A percentile compares a stretch with the other conserved stretches of the same genome.
phyloP scores from a whole-genome alignment of 2,888 invertebrate genomes.

The Hylaea fasciaria region DNA sequence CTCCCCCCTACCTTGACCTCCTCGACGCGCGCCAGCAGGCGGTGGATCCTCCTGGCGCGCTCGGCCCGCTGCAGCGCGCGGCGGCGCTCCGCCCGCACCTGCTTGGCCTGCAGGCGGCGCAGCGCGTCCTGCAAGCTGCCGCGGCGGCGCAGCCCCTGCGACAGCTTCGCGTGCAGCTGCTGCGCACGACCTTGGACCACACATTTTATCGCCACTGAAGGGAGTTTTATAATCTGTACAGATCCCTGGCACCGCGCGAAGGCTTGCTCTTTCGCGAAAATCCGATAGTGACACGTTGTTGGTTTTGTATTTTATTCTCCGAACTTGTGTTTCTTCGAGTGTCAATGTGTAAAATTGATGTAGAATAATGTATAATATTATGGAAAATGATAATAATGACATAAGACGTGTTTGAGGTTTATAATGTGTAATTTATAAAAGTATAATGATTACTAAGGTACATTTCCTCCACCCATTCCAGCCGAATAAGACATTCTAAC shows the following conservation, averaged over 20 bases:
- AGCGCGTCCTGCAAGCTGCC: conserved; percentile 94
- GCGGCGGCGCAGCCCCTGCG: conserved; percentile 94
- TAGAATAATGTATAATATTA: too few species aligned
- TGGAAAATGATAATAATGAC: too few species aligned
- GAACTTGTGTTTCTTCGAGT: too few species aligned
- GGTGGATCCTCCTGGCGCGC: conserved; percentile 93
- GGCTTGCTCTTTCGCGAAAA: too few species aligned
- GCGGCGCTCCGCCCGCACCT: conserved; percentile 95
- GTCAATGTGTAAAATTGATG: too few species aligned
- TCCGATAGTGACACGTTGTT: too few species aligned
- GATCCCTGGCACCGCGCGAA: not conserved
- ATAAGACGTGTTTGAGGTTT: too few species aligned
- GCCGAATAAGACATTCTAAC: too few species aligned
- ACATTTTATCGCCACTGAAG: conserved; percentile 7
- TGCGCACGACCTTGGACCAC: conserved; percentile 89
- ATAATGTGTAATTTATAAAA: too few species aligned
- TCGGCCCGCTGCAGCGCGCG: conserved; percentile 92
- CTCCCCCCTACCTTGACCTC: conserved; percentile 85
- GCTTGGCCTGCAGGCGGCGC: conserved; percentile 93
- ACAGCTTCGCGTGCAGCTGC: conserved; percentile 96
- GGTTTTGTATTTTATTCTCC: too few species aligned
- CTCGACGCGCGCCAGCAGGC: conserved; percentile 93
- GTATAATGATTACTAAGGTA: too few species aligned
- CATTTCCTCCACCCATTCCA: too few species aligned
- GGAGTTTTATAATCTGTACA: conserved; percentile 11